These are phyloP conservation scores for Drosophila mayri DNA, from an alignment of 1,140 invertebrate species.

Conservation along the genomic window DNA sequence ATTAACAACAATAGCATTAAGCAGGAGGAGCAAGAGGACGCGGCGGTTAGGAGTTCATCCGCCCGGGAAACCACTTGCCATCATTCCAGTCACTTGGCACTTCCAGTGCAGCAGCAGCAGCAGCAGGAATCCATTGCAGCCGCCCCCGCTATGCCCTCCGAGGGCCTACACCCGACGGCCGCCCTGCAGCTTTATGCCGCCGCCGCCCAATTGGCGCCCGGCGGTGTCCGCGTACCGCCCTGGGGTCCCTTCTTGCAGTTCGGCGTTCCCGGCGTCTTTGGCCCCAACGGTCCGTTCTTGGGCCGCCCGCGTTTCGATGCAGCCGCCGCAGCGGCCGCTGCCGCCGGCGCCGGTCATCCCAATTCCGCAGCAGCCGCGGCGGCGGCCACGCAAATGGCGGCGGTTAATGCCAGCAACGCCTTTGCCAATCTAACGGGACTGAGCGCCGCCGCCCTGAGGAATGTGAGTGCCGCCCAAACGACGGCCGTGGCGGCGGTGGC, in stretches of 20 bases:
- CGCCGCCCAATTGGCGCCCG: constrained; percentile 86
- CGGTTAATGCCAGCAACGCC: constrained; percentile 81
- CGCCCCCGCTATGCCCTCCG: constrained; percentile 72
- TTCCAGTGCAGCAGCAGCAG: neutral
- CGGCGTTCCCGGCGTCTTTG: constrained; percentile 86
- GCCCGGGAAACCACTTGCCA: constrained; percentile 7
- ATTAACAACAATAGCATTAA: constrained; percentile 11
- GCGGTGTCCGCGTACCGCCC: constrained; percentile 86
- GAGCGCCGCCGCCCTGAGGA: constrained; percentile 77
- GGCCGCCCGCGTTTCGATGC: constrained; percentile 73
- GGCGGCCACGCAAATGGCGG: constrained; percentile 76
- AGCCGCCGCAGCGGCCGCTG: constrained; percentile 31
- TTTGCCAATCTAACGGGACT: constrained; percentile 83
- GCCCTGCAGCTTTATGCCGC: constrained; percentile 87
- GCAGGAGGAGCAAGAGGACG: constrained; percentile 44
- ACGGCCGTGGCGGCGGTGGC: constrained; percentile 79
- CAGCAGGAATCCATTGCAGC: constrained; percentile 5
- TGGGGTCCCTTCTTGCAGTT: constrained; percentile 86
- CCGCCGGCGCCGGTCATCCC: constrained; percentile 49
- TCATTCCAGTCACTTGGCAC: constrained; percentile 7
- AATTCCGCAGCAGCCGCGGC: constrained; percentile 68
- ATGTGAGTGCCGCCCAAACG: constrained; percentile 79
- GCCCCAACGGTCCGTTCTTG: constrained; percentile 81
- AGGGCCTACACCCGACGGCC: constrained; percentile 86
- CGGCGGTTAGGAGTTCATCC: constrained; percentile 13